phyloP scores from a whole-genome alignment of 1,140 invertebrate genomes.

The Drosophila rhopaloa region DNA sequence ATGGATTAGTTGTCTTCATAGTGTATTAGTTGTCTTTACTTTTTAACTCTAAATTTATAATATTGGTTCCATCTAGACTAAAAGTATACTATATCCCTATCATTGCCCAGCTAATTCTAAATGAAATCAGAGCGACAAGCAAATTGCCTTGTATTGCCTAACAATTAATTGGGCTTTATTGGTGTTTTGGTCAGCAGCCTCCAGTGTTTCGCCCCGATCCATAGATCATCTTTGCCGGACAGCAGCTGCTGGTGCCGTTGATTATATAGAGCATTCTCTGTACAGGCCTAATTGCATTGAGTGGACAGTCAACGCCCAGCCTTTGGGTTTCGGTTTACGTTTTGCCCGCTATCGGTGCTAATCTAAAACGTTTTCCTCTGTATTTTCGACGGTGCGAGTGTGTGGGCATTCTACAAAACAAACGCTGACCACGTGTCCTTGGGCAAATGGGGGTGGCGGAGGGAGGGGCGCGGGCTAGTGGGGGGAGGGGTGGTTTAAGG shows the following conservation, averaged over 20 bases:
- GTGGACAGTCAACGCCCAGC: slow-evolving; percentile 68
- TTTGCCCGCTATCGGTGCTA: slow-evolving; percentile 49
- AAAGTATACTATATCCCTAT: background rate
- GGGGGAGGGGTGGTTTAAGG: slow-evolving; percentile 27
- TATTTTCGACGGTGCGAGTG: slow-evolving; percentile 12
- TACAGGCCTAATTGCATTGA: slow-evolving; percentile 67
- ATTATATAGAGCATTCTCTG: slow-evolving; percentile 8
- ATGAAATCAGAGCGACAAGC: slow-evolving; percentile 17
- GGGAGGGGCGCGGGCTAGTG: slow-evolving; percentile 17
- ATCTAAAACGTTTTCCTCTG: slow-evolving; percentile 67
- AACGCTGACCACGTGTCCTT: slow-evolving; percentile 44
- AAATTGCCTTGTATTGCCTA: slow-evolving; percentile 9
- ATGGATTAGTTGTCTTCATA: too few relatives aligned
- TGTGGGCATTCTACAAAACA: slow-evolving; percentile 68
- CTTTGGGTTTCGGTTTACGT: slow-evolving; percentile 1
- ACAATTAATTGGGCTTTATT: slow-evolving; percentile 51
- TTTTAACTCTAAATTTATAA: too few relatives aligned
- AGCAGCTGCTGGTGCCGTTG: slow-evolving; percentile 52
- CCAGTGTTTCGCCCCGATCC: slow-evolving; percentile 21
- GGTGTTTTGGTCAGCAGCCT: slow-evolving; percentile 33
- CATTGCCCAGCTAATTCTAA: background rate
- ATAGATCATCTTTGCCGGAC: slow-evolving; percentile 40
- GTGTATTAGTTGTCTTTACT: too few relatives aligned
- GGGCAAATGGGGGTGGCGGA: slow-evolving; percentile 10
- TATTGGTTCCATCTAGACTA: too few relatives aligned